Evolutionary conservation across 2,113 vertebrate species (phyloP).

Genomic region (Sarotherodon lohbergeri): DNA sequence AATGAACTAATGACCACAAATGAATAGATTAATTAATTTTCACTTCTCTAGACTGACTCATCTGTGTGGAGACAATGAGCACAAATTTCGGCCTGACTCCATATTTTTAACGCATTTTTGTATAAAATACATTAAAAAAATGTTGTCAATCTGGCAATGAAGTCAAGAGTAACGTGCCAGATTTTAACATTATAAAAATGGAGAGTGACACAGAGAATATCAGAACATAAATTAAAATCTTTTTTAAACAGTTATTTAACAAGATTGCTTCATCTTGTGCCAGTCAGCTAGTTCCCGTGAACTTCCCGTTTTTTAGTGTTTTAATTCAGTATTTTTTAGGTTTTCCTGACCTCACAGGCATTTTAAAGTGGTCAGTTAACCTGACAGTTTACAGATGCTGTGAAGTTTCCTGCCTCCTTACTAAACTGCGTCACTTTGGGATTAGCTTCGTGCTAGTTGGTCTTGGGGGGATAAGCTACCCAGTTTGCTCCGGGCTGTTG

Average conservation of each 20-base stretch:
- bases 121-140: not conserved
- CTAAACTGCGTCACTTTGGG: conserved; percentile 46
- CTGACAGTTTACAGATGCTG: not conserved
- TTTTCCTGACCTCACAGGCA: fast-evolving
- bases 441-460: conserved; percentile 32
- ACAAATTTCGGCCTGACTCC: not conserved
- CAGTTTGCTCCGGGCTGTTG: not conserved
- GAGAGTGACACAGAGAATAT: not conserved
- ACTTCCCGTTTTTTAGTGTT: not conserved
- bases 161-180: not conserved
- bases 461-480: not conserved
- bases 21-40: not conserved
- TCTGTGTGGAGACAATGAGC: not conserved
- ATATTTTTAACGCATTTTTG: not conserved
- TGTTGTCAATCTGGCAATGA: not conserved
- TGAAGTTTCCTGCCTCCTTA: not conserved
- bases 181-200: not conserved
- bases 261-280: not conserved
- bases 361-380: not conserved
- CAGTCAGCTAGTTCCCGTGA: not conserved
- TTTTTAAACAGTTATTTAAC: not conserved
- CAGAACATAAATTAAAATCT: not conserved
- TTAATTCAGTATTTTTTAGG: not conserved
- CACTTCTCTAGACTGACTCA: not conserved
- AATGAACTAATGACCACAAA: too few relatives aligned